Base-by-base conservation (phyloP, 2,113 vertebrate genomes). In the Coryphaenoides rupestris region DNA sequence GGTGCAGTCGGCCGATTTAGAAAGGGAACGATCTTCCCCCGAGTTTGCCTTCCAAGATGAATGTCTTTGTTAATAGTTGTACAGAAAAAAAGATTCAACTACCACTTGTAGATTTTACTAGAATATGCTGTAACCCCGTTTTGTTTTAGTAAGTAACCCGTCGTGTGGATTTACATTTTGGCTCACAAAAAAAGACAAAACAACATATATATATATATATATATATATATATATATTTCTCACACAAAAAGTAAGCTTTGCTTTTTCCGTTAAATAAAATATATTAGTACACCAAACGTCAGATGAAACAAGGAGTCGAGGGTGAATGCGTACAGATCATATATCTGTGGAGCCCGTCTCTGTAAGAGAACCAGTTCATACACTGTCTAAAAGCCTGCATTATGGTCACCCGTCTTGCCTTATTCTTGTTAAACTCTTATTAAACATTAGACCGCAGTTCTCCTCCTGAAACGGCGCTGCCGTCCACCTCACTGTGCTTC, bases 21-120 rank as follows among this genome's bases (percentile, higher is more conserved):
- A 74, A 85, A 85, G 80, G 74, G 71, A 85, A 66, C 47, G 63
- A 72, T 74, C 63, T 21, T 16, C 26, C 60, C 62, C 45, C 26
- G n/a, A n/a, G 77, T 68, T 23, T 75, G 63, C 70, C 61, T 77
- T n/a, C 68, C 78, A 82, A 81, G 23, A 69, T 80, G 74, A 81
- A 74, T 84, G 83, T 81, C 60, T 68, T 63, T 85, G 65, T 88
- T 76, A 60, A 80, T 82, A 82, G 68, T 74, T 87, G 84, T 84
- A 83, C 78, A 89, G 78, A 81, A 68, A 81, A 40, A 81, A 68
- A 81, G 13, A 12, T 40, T 74, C 74, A 74, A 19, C 61, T 74
- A 12, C 57, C 65, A 65, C 17, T 47, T 58, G 21, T 62, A 66
- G 63, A 74, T 16, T 73, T 73, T 79, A 80, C 76, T 78, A 76